Percentiles rank a stretch among this genome's conserved stretches.
Evolutionary conservation across 2,113 vertebrate genomes (phyloP).

Genomic region (Bufo bufo): DNA sequence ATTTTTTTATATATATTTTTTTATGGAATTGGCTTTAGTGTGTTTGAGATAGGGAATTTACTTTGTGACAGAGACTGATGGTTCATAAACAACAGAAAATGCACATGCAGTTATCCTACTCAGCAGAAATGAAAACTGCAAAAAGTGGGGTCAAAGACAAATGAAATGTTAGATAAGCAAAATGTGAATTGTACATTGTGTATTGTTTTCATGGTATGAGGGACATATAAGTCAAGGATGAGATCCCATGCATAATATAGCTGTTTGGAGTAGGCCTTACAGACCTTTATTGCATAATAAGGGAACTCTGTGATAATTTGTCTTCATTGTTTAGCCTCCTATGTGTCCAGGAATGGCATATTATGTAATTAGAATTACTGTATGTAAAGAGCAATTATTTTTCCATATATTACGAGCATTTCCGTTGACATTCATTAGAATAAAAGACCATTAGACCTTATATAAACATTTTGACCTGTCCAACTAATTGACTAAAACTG

Average conservation of each 20-base stretch:
- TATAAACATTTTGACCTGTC: constrained; percentile 53
- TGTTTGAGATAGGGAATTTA: neutral
- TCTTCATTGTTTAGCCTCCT: constrained; percentile 18
- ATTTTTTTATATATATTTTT: too few relatives aligned
- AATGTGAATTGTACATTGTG: neutral
- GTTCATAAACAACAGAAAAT: neutral
- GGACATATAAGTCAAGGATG: neutral
- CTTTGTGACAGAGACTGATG: neutral
- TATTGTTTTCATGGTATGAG: neutral
- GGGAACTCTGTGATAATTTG: constrained; percentile 28
- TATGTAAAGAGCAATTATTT: constrained; percentile 54
- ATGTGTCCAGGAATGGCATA: neutral
- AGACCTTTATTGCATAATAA: neutral
- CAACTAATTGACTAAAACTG: constrained; percentile 41
- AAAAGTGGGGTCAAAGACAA: neutral
- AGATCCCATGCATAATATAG: neutral
- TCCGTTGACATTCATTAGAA: constrained; percentile 54
- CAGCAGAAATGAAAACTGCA: neutral
- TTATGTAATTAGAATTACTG: constrained; percentile 38
- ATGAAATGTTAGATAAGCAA: neutral
- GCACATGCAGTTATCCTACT: neutral
- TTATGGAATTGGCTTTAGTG: too few relatives aligned
- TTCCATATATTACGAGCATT: constrained; percentile 41
- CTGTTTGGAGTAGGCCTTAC: neutral
- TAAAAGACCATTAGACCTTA: constrained; percentile 57